Base-by-base conservation (phyloP, 2,797 vertebrate species). In the Pseudochaenichthys georgianus region DNA sequence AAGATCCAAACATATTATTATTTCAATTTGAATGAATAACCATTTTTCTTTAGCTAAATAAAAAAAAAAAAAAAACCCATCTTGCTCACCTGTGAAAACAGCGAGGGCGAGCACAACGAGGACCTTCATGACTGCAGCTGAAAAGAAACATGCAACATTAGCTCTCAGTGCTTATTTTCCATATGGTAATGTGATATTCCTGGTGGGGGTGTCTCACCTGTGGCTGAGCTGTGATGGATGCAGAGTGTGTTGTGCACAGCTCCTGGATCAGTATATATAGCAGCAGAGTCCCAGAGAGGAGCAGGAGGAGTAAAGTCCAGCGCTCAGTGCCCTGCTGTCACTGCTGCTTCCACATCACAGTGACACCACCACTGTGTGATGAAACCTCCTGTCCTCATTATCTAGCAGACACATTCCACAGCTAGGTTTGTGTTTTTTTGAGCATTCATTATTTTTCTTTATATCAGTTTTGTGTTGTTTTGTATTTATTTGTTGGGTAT, bases 111-210 rank as follows among this genome's bases (percentile, higher is more conserved):
- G 78, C 13, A 94, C 72, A 11, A 85, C 15, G 1, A 94, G 53
- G 77, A 92, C 42, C 92, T 93, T 95, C 93, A 95, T 95, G 89
- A 46, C 63, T 52, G 73, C 15, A 16, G 38, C 48, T 82, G 55
- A 51, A 55, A 78, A 64, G 19, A 66, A 57, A 72, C 0, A 19
- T 17, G 16, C 31, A 52, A 23, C 38, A 57, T 66, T 31, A 72
- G 17, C 19, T 46, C 15, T 72, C 12, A 42, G 17, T 58, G n/a
- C 9, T 52, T 70, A 13, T 55, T 57, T 23, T 70, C n/a, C 6
- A 21, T 2, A 7, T 15, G 5, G 23, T 3, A 2, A n/a, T 15
- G 8, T 62, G 38, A 51, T 3, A 1, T 1, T 21, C 16, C 16
- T 19, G 28, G 3, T n/a, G 0, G 45, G 21, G 47, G n/a, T 19